Base-by-base conservation (phyloP, 2,797 vertebrate genomes). In the Takifugu ocellatus region DNA sequence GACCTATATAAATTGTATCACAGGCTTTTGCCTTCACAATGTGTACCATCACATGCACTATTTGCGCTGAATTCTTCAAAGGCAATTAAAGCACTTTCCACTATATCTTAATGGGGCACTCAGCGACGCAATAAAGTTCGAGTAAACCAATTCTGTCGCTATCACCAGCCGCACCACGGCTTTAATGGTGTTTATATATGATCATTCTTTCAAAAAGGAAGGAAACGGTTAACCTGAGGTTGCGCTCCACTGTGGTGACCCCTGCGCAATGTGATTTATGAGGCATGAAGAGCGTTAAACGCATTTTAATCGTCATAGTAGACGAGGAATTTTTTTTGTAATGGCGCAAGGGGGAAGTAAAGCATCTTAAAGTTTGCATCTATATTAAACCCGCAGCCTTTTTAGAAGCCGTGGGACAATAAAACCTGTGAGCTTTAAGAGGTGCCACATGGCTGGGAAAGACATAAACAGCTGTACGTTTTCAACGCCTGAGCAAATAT, bases 111-210 rank as follows among this genome's bases (percentile, higher is more conserved):
- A 92, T 89, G 87, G 84, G 80, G 79, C 89, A 89, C 90, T 91
- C 87, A 82, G 82, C 57, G 49, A 62, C 21, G 81, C 84, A 84
- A 92, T 92, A 93, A 92, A 90, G 82, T 85, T 81, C 71, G 72
- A 83, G 80, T 68, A 88, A 90, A 89, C 82, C 87, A 83, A 83
- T 87, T 87, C 73, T 74, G 78, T 72, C 73, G 81, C 81, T 79
- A 84, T 87, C 77, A 68, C 66, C 71, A 63, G 54, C 62, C 71
- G 72, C 69, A 74, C 75, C 72, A 54, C 29, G 72, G 66, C 87
- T 80, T 39, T 91, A 91, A 91, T 92, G 91, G 91, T 86, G 88
- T 91, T 90, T 91, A 87, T 90, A 89, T 89, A 90, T 89, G 87
- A 87, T 78, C 83, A 77, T 73, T 74, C 77, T 89, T 90, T 88